Percentiles rank a stretch among this genome's conserved stretches.
Evolutionary conservation across 2,888 invertebrate genomes (phyloP).

Genomic region (Coelinius sp.): DNA sequence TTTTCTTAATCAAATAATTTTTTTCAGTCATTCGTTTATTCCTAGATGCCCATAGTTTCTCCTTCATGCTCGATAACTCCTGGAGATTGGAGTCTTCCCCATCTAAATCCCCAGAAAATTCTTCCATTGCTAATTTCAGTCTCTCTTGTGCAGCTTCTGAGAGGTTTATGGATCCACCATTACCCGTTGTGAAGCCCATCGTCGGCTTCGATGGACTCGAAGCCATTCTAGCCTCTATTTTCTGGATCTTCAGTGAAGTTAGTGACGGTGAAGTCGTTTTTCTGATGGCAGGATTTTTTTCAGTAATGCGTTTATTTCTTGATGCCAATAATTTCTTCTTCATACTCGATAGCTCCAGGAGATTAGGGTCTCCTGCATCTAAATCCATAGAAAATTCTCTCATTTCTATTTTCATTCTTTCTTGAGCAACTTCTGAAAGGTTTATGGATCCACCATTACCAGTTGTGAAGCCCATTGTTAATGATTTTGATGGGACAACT

Average conservation of each 20-base stretch:
- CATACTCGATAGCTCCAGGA: not conserved
- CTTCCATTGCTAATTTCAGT: constrained; percentile 38
- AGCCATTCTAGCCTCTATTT: not conserved
- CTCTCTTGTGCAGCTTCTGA: constrained; percentile 48
- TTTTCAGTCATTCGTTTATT: constrained; percentile 2
- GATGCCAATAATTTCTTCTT: not conserved
- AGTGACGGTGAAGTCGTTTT: too few relatives aligned
- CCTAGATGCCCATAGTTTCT: not conserved
- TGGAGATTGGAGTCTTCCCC: not conserved
- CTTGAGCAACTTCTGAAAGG: constrained; percentile 48
- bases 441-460: constrained; percentile 52
- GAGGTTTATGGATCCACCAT: constrained; percentile 51
- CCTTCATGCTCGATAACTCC: not conserved
- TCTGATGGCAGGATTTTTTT: too few relatives aligned
- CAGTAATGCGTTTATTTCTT: not conserved
- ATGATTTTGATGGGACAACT: too few relatives aligned
- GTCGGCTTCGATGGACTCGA: not conserved
- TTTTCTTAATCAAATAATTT: not conserved
- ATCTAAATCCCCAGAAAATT: constrained; percentile 18
- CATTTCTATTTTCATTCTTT: constrained; percentile 41
- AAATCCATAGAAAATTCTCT: constrained; percentile 19
- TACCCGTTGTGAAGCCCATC: constrained; percentile 51
- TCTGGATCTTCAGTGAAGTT: too few relatives aligned
- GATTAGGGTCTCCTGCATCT: not conserved
- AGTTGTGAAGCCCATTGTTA: constrained; percentile 48